These are phyloP conservation scores for Meliscaeva auricollis DNA, from an alignment of 2,888 invertebrate genomes.

Conservation along the genomic window DNA sequence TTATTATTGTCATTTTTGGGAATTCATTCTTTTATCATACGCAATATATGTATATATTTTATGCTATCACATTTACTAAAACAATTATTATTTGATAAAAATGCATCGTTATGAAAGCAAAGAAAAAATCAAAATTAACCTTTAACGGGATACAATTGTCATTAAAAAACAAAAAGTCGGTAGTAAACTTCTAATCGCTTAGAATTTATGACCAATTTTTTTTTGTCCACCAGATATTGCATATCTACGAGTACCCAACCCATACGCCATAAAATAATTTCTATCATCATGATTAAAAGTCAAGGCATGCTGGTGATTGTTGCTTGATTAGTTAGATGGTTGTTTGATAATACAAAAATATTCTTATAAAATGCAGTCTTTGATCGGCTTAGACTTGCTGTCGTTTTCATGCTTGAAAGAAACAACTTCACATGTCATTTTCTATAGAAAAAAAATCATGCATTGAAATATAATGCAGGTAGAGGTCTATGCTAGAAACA, in stretches of 20 bases:
- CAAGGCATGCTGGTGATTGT: conserved; percentile 39
- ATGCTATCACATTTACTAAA: no score
- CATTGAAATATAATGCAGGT: conserved; percentile 13
- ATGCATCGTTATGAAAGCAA: not conserved
- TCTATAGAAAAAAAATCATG: conserved; percentile 35
- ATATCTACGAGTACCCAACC: not conserved
- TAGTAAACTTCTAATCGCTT: conserved; percentile 13
- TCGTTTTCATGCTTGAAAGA: no score
- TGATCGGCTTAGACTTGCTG: conserved; percentile 36
- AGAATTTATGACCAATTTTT: conserved; percentile 24
- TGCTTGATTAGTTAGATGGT: not conserved
- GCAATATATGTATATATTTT: no score
- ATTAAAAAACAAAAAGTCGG: not conserved
- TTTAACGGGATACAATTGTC: conserved; percentile 42
- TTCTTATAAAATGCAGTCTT: conserved; percentile 25
- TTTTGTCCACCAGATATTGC: conserved; percentile 8
- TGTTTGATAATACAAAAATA: not conserved
- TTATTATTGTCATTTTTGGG: no score
- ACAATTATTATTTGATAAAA: no score
- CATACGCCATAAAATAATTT: conserved; percentile 26
- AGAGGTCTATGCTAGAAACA: conserved; percentile 16
- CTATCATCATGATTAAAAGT: conserved; percentile 59
- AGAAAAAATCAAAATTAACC: conserved; percentile 5
- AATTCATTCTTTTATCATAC: no score
- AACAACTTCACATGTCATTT: conserved; percentile 40